Evolutionary conservation across 1,140 invertebrate genomes (phyloP).

Genomic region (Caerostris extrusa): DNA sequence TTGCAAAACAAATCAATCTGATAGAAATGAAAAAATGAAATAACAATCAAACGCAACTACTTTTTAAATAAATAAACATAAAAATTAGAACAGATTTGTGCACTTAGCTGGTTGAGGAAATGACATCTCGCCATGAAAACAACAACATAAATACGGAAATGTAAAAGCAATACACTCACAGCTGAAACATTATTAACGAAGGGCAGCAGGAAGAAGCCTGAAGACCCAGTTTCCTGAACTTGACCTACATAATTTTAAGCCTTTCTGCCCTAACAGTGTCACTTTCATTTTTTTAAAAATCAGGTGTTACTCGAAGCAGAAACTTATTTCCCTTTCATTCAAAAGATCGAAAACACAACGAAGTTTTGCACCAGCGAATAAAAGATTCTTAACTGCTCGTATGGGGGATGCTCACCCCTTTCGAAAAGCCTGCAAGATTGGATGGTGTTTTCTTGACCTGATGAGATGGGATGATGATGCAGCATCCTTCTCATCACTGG

Average conservation of each 20-base stretch:
- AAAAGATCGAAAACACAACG: neutral
- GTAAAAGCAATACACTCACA: constrained; percentile 30
- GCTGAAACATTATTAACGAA: neutral
- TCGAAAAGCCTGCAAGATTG: neutral
- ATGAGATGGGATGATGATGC: constrained; percentile 18
- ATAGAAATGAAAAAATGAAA: neutral
- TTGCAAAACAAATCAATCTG: neutral
- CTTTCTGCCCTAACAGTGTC: constrained; percentile 35
- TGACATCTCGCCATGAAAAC: neutral
- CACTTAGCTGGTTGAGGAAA: neutral
- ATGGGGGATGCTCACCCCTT: neutral
- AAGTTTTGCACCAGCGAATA: neutral
- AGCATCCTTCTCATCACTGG: constrained; percentile 17
- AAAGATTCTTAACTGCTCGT: neutral
- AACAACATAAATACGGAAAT: constrained; percentile 6
- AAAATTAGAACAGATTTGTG: neutral
- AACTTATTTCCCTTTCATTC: neutral
- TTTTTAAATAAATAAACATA: neutral
- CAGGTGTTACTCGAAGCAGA: neutral
- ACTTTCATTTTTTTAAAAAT: constrained; percentile 4
- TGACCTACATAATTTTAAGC: constrained; percentile 43
- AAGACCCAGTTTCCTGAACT: constrained; percentile 42
- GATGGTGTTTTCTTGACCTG: neutral
- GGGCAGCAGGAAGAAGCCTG: neutral
- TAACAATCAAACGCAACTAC: neutral